These are phyloP conservation scores for Hirtodrosophila trivittata DNA, from an alignment of 2,888 invertebrate species.

Conservation along the genomic window DNA sequence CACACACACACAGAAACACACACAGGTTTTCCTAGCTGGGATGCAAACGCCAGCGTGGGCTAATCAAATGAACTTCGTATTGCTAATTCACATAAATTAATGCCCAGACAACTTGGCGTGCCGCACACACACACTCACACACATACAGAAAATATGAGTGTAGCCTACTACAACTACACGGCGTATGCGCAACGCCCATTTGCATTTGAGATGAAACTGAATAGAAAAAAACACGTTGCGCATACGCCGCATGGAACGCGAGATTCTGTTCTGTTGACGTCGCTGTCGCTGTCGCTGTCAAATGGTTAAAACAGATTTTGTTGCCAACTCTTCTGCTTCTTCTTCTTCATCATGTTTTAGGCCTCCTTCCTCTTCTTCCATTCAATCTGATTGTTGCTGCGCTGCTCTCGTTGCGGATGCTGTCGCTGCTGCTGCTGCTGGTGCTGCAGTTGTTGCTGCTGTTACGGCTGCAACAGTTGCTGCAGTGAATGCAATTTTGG, in stretches of 20 bases:
- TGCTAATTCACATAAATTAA: conserved; percentile 81
- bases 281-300: conserved; percentile 49
- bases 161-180: conserved; percentile 17
- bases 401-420: conserved; percentile 55
- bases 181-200: conserved; percentile 82
- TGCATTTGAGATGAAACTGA: conserved; percentile 54
- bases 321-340: conserved; percentile 22
- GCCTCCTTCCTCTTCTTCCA: conserved; percentile 18
- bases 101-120: conserved; percentile 56
- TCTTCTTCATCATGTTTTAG: conserved; percentile 9
- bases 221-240: conserved; percentile 78
- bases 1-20: conserved; percentile 8
- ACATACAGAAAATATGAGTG: conserved; percentile 12
- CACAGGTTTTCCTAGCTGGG: conserved; percentile 8
- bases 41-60: conserved; percentile 55
- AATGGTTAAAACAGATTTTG: conserved; percentile 18
- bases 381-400: conserved; percentile 37
- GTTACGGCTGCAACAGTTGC: conserved; percentile 17
- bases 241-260: conserved; percentile 71
- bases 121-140: conserved; percentile 24
- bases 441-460: conserved; percentile 24
- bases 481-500: conserved; percentile 69
- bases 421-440: conserved; percentile 21
- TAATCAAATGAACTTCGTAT: conserved; percentile 74
- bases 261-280: conserved; percentile 47